Evolutionary conservation across 2,888 invertebrate species (phyloP).

Genomic region (Callyntrura sp.): DNA sequence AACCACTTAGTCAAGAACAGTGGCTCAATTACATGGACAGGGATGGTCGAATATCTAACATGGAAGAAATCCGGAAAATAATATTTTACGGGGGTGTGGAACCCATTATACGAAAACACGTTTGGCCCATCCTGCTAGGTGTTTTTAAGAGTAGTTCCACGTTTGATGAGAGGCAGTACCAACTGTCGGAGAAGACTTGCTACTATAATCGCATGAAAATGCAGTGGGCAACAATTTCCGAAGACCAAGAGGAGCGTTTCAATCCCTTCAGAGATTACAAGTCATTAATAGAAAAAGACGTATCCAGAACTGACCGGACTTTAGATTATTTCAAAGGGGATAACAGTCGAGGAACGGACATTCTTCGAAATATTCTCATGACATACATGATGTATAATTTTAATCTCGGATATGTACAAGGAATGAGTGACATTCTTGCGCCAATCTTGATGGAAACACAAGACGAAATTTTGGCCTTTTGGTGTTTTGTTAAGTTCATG

Average conservation of each 20-base stretch:
- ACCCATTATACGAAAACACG: slow-evolving; percentile 91
- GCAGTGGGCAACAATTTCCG: slow-evolving; percentile 97
- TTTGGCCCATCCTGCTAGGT: slow-evolving; percentile 97
- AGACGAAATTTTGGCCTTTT: slow-evolving; percentile 98
- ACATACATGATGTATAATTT: slow-evolving; percentile 97
- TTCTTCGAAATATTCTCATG: slow-evolving; percentile 97
- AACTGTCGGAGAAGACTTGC: slow-evolving; percentile 90
- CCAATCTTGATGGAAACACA: slow-evolving; percentile 95
- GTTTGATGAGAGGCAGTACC: slow-evolving; percentile 89
- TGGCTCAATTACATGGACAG: slow-evolving; percentile 93
- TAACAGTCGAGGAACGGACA: slow-evolving; percentile 92
- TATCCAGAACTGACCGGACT: slow-evolving; percentile 97
- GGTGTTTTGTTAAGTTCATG: slow-evolving; percentile 99
- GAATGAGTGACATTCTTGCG: slow-evolving; percentile 98
- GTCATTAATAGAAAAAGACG: slow-evolving; percentile 98
- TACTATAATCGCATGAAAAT: slow-evolving; percentile 98
- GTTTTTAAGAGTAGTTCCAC: slow-evolving; percentile 93
- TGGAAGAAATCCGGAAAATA: slow-evolving; percentile 92
- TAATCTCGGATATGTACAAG: slow-evolving; percentile 98
- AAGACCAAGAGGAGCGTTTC: slow-evolving; percentile 95
- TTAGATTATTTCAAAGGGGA: slow-evolving; percentile 97
- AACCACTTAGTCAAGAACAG: slow-evolving; percentile 91
- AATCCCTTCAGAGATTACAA: slow-evolving; percentile 95
- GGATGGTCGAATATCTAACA: slow-evolving; percentile 92
- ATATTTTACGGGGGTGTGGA: slow-evolving; percentile 97